A percentile compares a stretch with the other conserved stretches of the same genome.
These are phyloP conservation scores for Sardinella longiceps DNA, from an alignment of 2,797 vertebrate genomes.

Conservation along the genomic window DNA sequence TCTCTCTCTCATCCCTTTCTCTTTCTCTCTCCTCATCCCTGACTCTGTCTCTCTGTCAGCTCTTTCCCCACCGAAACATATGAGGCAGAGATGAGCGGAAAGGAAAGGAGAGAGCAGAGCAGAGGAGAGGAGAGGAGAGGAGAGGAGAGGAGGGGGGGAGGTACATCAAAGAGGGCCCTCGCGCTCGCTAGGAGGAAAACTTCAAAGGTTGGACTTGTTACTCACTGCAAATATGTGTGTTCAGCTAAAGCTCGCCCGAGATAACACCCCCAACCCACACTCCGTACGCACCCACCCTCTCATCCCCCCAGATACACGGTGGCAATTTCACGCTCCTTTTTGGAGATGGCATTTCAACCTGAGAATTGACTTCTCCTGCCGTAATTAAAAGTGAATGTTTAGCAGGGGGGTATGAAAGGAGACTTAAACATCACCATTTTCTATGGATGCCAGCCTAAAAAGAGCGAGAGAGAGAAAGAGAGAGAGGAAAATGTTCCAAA, in stretches of 20 bases:
- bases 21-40: constrained; percentile 26
- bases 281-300: too few species aligned
- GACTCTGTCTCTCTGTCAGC: constrained; percentile 46
- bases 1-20: background rate
- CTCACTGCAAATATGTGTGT: constrained; percentile 63
- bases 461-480: constrained; percentile 3
- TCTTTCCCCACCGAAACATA: constrained; percentile 58
- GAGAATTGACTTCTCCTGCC: constrained; percentile 54
- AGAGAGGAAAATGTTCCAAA: background rate
- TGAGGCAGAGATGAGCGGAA: constrained; percentile 46
- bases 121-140: background rate
- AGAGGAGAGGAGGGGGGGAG: background rate
- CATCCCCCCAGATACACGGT: constrained; percentile 54
- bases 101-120: background rate
- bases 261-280: constrained; percentile 49
- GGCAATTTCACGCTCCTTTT: constrained; percentile 60
- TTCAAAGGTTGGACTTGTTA: constrained; percentile 66
- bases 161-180: constrained; percentile 62
- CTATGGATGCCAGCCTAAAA: constrained; percentile 27
- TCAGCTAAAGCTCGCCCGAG: constrained; percentile 62
- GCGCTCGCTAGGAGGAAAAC: constrained; percentile 57
- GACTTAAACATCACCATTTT: constrained; percentile 38
- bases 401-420: constrained; percentile 29
- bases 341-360: constrained; percentile 51
- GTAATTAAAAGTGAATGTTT: constrained; percentile 60